phyloP scores from a whole-genome alignment of 2,113 vertebrate genomes.

The Megatriorchis doriae region DNA sequence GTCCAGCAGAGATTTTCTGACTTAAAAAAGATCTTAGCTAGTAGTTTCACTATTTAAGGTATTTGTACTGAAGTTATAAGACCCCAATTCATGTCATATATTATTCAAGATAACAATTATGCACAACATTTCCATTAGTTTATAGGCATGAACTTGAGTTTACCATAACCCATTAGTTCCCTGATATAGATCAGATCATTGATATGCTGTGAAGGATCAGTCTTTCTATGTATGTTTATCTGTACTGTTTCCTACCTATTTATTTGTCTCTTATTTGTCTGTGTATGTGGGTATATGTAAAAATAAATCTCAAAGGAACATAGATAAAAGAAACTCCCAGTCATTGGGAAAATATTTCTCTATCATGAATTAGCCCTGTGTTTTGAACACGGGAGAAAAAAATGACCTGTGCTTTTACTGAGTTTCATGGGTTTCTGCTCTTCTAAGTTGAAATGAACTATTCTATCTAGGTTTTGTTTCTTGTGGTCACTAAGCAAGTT shows the following conservation, averaged over 20 bases:
- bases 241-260: not conserved
- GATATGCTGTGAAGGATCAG: not conserved
- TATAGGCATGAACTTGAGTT: not conserved
- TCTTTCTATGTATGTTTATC: not conserved
- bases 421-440: not conserved
- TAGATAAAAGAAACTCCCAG: not conserved
- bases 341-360: not conserved
- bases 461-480: not conserved
- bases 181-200: not conserved
- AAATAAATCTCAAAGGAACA: not conserved
- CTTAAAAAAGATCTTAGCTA: not conserved
- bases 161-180: not conserved
- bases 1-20: not conserved
- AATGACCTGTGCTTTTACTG: not conserved
- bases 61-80: not conserved
- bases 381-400: not conserved
- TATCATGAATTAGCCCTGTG: not conserved
- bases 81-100: not conserved
- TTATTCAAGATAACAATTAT: not conserved
- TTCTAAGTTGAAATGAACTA: not conserved
- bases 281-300: not conserved
- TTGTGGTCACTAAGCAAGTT: not conserved
- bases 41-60: not conserved
- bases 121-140: not conserved
- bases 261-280: not conserved